Percentiles rank a stretch among this genome's conserved stretches.
Conservation (phyloP, 2,888 invertebrate species). For the Colletes collaris region DNA sequence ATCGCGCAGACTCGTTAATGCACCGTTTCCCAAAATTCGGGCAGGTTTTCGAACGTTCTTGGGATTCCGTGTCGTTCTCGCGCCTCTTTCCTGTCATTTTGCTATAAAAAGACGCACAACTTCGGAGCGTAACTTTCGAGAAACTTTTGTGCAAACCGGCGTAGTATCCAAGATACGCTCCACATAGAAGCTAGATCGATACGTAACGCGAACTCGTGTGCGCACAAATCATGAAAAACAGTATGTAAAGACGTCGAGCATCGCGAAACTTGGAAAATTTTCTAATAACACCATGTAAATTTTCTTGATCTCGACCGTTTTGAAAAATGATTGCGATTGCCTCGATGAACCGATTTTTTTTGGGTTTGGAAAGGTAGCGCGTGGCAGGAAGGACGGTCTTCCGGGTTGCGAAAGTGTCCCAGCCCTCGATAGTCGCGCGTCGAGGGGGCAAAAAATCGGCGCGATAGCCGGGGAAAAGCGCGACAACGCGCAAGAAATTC, state of each 20-base stretch:
- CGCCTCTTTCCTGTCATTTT: too few relatives aligned
- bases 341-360: too few relatives aligned
- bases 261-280: background rate
- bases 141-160: slow-evolving; percentile 37
- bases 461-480: slow-evolving; percentile 24
- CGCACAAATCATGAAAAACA: slow-evolving; percentile 12
- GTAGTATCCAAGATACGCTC: slow-evolving; percentile 10
- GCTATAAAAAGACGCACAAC: background rate
- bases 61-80: too few relatives aligned
- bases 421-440: background rate
- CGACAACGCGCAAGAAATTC: slow-evolving; percentile 55
- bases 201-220: slow-evolving; percentile 22
- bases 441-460: slow-evolving; percentile 14
- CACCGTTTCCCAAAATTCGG: too few relatives aligned
- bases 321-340: too few relatives aligned
- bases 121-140: slow-evolving; percentile 23
- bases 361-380: too few relatives aligned
- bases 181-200: slow-evolving; percentile 26
- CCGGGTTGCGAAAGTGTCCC: background rate
- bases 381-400: too few relatives aligned
- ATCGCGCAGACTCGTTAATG: too few relatives aligned
- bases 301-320: too few relatives aligned
- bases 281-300: too few relatives aligned
- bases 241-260: slow-evolving; percentile 15
- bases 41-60: too few relatives aligned